Percentiles rank a stretch among this genome's conserved stretches.
phyloP scores from a whole-genome alignment of 2,113 vertebrate species.

The Oophaga pumilio region DNA sequence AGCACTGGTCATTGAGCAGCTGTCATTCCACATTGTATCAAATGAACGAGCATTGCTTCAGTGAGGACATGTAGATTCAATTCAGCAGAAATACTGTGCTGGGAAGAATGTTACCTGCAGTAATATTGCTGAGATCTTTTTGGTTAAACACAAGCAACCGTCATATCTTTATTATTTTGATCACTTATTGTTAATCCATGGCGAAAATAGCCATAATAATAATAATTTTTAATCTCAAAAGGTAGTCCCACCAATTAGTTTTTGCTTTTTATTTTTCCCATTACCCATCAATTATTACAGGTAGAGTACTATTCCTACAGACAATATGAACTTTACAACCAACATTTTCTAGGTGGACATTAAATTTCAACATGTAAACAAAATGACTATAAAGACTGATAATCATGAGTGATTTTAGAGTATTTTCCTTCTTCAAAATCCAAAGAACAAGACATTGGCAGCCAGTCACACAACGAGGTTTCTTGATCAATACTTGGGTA shows the following conservation, averaged over 20 bases:
- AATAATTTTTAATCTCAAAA: not conserved
- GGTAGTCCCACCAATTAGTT: not conserved
- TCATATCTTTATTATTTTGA: not conserved
- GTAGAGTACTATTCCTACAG: not conserved
- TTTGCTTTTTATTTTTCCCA: not conserved
- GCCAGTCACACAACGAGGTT: not conserved
- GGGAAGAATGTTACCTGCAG: not conserved
- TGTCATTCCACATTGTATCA: conserved; percentile 17
- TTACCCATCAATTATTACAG: not conserved
- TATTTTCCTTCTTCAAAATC: not conserved
- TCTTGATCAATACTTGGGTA: not conserved
- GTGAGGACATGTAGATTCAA: conserved; percentile 6
- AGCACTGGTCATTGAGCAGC: conserved; percentile 34
- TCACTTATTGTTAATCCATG: not conserved
- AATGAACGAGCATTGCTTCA: not conserved
- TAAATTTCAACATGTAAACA: not conserved
- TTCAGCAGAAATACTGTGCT: not conserved
- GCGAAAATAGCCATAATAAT: not conserved
- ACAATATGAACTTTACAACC: not conserved
- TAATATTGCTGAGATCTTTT: not conserved
- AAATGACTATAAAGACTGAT: not conserved
- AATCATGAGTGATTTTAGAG: not conserved
- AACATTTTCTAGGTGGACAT: not conserved
- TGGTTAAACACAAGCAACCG: not conserved
- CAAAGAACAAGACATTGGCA: not conserved